A percentile compares a stretch with the other conserved stretches of the same genome.
Conservation (phyloP, 2,888 invertebrate species). For the Ochropleura leucogaster region DNA sequence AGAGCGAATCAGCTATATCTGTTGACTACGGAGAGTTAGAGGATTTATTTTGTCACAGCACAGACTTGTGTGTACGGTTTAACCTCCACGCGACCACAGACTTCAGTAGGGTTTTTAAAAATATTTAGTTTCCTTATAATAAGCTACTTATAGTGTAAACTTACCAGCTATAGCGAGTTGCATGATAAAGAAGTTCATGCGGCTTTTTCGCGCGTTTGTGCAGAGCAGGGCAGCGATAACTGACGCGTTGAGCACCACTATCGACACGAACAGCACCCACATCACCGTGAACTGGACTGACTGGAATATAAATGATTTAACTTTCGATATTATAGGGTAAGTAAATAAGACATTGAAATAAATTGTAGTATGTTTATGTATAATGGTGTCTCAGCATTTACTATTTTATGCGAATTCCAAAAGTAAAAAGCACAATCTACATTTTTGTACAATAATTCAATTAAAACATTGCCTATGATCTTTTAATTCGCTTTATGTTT, state of each 20-base stretch:
- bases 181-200: constrained; percentile 99
- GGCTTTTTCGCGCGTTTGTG: constrained; percentile 96
- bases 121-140: no score
- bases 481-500: no score
- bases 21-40: no score
- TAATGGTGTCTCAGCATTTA: neutral
- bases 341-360: neutral
- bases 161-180: constrained; percentile 97
- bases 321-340: neutral
- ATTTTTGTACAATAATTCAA: neutral
- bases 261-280: constrained; percentile 95
- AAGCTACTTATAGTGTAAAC: constrained; percentile 56
- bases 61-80: no score
- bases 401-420: neutral
- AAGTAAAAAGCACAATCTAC: neutral
- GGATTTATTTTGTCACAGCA: no score
- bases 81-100: no score
- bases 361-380: neutral
- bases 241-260: constrained; percentile 96
- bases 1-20: no score
- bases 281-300: constrained; percentile 96
- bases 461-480: no score
- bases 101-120: no score
- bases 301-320: constrained; percentile 87
- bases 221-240: constrained; percentile 96